A percentile compares a stretch with the other conserved stretches of the same genome.
Conservation (phyloP, 2,797 vertebrate species). For the Platyrinchus mystaceus region DNA sequence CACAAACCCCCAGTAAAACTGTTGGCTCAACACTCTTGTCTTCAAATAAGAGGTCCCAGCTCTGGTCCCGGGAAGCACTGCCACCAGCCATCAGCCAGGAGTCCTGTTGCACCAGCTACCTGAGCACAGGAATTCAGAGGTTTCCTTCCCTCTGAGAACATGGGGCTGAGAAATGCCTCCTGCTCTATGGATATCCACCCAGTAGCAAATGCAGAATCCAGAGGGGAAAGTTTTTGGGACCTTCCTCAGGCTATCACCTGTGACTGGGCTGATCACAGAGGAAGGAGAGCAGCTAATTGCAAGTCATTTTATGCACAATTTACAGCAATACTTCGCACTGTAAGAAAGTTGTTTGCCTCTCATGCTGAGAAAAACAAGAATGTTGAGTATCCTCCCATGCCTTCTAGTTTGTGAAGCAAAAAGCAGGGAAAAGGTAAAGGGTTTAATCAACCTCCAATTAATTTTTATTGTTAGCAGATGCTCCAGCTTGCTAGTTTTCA, state of each 20-base stretch:
- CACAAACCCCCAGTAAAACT: background rate
- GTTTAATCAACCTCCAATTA: constrained; percentile 20
- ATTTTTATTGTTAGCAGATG: constrained; percentile 60
- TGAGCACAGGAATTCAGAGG: background rate
- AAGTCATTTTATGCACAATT: background rate
- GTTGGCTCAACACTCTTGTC: background rate
- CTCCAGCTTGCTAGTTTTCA: background rate
- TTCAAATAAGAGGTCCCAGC: background rate
- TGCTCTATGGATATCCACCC: background rate
- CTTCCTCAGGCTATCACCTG: background rate
- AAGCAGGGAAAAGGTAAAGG: constrained; percentile 1
- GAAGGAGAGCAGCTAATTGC: background rate
- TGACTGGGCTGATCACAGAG: background rate
- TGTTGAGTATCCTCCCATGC: background rate
- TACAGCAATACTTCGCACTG: background rate
- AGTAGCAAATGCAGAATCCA: background rate
- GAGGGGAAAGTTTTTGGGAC: background rate
- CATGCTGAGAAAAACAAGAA: background rate
- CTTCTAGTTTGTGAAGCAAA: background rate
- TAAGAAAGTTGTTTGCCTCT: background rate
- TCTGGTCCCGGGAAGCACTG: background rate
- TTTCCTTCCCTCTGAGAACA: background rate
- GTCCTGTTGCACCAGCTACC: background rate
- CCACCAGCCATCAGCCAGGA: background rate
- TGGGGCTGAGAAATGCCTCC: background rate